Percentiles rank a stretch among this genome's conserved stretches.
Conservation (phyloP, 2,113 vertebrate genomes). For the Panurus biarmicus region DNA sequence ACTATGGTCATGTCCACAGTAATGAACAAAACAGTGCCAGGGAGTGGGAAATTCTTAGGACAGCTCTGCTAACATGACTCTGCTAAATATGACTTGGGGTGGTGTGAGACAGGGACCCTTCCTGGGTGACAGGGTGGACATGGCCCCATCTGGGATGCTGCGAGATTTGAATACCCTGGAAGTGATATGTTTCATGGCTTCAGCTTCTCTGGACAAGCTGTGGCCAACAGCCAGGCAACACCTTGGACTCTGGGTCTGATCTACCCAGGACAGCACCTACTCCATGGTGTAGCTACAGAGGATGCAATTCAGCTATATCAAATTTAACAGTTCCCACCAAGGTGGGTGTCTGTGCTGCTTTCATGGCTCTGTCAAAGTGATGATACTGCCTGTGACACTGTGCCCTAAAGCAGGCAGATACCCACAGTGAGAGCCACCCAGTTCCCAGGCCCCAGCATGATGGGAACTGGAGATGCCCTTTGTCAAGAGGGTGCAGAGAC, state of each 20-base stretch:
- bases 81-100: background rate
- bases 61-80: background rate
- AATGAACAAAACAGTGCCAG: background rate
- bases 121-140: background rate
- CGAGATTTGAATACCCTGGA: background rate
- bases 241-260: background rate
- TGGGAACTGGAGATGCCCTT: background rate
- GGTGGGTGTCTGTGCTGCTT: background rate
- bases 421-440: background rate
- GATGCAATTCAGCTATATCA: background rate
- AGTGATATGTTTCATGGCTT: accelerated
- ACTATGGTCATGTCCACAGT: background rate
- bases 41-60: background rate
- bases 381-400: background rate
- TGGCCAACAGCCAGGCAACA: background rate
- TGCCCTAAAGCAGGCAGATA: background rate
- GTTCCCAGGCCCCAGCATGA: accelerated
- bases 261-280: background rate
- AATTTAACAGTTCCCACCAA: background rate
- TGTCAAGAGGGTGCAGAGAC: background rate
- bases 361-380: accelerated
- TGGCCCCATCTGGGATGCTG: background rate
- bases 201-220: background rate
- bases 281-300: background rate
- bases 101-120: background rate